Evolutionary conservation across 2,888 invertebrate genomes (phyloP).

Genomic region (Hartigia nigra): DNA sequence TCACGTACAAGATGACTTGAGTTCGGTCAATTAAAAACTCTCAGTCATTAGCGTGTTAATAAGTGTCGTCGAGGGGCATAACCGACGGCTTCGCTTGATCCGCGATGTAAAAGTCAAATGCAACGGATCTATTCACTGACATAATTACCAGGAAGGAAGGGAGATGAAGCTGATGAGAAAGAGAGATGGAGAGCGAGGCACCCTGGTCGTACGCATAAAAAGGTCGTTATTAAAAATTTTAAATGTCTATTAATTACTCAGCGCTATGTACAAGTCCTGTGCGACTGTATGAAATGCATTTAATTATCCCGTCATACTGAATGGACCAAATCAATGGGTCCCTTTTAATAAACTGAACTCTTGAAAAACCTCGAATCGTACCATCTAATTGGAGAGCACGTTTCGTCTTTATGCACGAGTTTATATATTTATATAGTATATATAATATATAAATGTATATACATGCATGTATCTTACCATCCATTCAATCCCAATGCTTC

Average conservation of each 20-base stretch:
- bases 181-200: background rate
- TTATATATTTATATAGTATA: background rate
- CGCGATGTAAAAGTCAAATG: slow-evolving; percentile 58
- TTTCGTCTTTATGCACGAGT: background rate
- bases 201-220: slow-evolving; percentile 49
- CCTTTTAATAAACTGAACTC: slow-evolving; percentile 37
- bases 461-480: background rate
- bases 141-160: slow-evolving; percentile 51
- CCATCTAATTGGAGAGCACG: slow-evolving; percentile 22
- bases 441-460: background rate
- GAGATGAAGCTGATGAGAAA: background rate
- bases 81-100: slow-evolving; percentile 44
- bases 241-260: slow-evolving; percentile 61
- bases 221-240: slow-evolving; percentile 62
- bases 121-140: slow-evolving; percentile 57
- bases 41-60: slow-evolving; percentile 42
- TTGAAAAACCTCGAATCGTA: slow-evolving; percentile 53
- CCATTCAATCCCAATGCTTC: slow-evolving; percentile 20
- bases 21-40: background rate
- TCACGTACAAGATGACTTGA: background rate
- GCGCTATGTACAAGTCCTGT: slow-evolving; percentile 43
- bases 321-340: slow-evolving; percentile 59
- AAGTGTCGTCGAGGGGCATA: slow-evolving; percentile 36
- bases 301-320: slow-evolving; percentile 54
- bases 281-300: slow-evolving; percentile 55